These are phyloP conservation scores for Mactra quadrangularis DNA, from an alignment of 1,140 invertebrate species.

Conservation along the genomic window DNA sequence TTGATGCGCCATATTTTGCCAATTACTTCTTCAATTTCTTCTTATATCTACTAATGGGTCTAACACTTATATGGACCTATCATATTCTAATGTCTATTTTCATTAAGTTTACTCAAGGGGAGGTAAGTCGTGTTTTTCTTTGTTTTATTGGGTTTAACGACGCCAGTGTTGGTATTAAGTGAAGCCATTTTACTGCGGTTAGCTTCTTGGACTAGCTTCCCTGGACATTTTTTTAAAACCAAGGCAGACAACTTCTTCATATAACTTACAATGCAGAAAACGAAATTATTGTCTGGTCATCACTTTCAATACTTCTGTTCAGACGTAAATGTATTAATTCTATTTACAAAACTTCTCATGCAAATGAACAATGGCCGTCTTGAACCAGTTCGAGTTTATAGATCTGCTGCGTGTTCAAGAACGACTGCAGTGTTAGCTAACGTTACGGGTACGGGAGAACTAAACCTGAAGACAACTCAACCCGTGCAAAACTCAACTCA, in stretches of 20 bases:
- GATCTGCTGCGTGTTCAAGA: too few relatives aligned
- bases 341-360: too few relatives aligned
- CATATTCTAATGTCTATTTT: slow-evolving; percentile 35
- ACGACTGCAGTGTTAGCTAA: too few relatives aligned
- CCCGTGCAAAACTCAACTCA: too few relatives aligned
- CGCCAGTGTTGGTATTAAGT: background rate
- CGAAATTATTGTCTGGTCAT: background rate
- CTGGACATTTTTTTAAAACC: background rate
- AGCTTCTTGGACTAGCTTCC: background rate
- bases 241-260: background rate
- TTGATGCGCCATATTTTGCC: background rate
- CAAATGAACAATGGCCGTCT: too few relatives aligned
- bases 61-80: slow-evolving; percentile 51
- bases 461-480: too few relatives aligned
- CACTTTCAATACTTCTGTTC: background rate
- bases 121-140: slow-evolving; percentile 34
- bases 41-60: slow-evolving; percentile 34
- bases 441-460: too few relatives aligned
- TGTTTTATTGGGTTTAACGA: too few relatives aligned
- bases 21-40: slow-evolving; percentile 38
- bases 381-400: too few relatives aligned
- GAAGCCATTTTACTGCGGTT: background rate
- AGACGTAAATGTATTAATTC: too few relatives aligned
- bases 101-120: slow-evolving; percentile 37
- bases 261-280: background rate